phyloP scores from a whole-genome alignment of 2,888 invertebrate genomes.

The Desoria tigrina region DNA sequence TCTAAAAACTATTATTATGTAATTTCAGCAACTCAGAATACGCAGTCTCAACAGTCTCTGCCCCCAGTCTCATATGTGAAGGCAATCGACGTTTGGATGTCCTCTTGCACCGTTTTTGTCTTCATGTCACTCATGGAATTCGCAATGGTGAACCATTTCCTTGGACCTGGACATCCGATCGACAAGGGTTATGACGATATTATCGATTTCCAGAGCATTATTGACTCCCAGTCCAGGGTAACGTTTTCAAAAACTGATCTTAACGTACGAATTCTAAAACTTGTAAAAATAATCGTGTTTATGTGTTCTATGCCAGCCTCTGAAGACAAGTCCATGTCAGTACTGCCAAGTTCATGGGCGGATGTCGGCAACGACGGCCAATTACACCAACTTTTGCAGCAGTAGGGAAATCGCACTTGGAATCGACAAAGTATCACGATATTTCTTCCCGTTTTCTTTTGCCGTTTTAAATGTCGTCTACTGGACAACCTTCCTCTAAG shows the following conservation, averaged over 20 bases:
- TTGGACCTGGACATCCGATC: slow-evolving; percentile 66
- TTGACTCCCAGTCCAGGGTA: slow-evolving; percentile 39
- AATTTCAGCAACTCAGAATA: slow-evolving; percentile 79
- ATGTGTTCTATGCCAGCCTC: slow-evolving; percentile 26
- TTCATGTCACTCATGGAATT: slow-evolving; percentile 87
- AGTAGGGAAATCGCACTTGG: slow-evolving; percentile 70
- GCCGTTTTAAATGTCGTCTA: slow-evolving; percentile 86
- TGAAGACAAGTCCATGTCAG: slow-evolving; percentile 40
- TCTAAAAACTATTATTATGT: not conserved
- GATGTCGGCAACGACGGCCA: slow-evolving; percentile 67
- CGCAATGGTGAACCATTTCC: slow-evolving; percentile 84
- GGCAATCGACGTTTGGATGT: slow-evolving; percentile 92
- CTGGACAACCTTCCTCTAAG: slow-evolving; percentile 76
- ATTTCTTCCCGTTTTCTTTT: slow-evolving; percentile 88
- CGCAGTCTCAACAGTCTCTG: slow-evolving; percentile 83
- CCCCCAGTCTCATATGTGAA: slow-evolving; percentile 91
- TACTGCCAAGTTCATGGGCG: slow-evolving; percentile 55
- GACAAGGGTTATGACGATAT: slow-evolving; percentile 49
- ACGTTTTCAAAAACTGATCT: not conserved
- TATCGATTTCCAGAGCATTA: slow-evolving; percentile 43
- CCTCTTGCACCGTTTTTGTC: slow-evolving; percentile 87
- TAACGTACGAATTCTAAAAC: not conserved
- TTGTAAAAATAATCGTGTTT: not conserved
- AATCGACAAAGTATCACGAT: slow-evolving; percentile 83
- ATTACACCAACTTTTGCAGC: slow-evolving; percentile 81